Base-by-base conservation (phyloP, 2,888 invertebrate species). In the Ornithoptera priamus region DNA sequence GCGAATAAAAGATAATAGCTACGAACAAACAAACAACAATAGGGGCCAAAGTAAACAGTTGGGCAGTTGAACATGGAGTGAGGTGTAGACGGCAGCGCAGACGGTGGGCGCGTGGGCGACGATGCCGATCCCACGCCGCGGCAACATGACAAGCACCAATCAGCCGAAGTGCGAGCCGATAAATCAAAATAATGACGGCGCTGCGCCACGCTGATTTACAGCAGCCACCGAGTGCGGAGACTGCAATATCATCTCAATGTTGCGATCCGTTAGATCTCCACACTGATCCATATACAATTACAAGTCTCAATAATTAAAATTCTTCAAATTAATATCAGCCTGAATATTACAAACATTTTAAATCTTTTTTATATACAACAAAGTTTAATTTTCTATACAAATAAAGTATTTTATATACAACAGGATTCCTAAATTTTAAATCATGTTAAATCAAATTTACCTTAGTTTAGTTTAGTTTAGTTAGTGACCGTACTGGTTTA, bases 101-200 rank as follows among this genome's bases (percentile, higher is more conserved):
- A 76, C 74, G 67, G n/a, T 17, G 60, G 7, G 18, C 2, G 20
- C 61, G 76, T 75, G 65, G 74, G 75, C 72, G 74, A 15, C 8
- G 20, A 66, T 72, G 73, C 22, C 39, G 39, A 62, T 22, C 62
- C 56, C 62, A 36, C 20, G 24, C 50, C 18, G 20, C 56, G 60
- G 56, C 61, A 50, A 72, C 63, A 72, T 69, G 73, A 72, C 70
- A 74, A 72, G 72, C 69, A 62, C 66, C 70, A 61, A 66, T 61
- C 75, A 69, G 67, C 62, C 36, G 22, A 67, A 60, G 60, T 70
- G 67, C 64, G 61, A 61, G 60, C 70, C 75, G 63, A 76, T 76
- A 74, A 64, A 76, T 77, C 76, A 72, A 60, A 36, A 71, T 71
- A 72, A 71, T 73, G 76, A 77, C 76, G 74, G 73, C 68, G 56